These are phyloP conservation scores for Melanogrammus aeglefinus DNA, from an alignment of 2,797 vertebrate species.

Conservation along the genomic window DNA sequence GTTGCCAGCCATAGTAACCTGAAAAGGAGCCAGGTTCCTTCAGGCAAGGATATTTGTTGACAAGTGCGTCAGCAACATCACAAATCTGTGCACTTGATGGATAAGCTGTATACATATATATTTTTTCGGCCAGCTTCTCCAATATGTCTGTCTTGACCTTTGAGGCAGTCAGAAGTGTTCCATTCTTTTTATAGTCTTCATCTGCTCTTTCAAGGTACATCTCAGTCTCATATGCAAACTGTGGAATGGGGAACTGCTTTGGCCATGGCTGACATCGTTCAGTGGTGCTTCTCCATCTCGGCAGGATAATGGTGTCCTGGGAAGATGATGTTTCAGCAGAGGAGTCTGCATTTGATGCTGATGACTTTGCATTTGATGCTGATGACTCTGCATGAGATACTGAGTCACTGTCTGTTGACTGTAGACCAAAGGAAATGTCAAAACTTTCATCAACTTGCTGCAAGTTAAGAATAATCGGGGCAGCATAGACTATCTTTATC, in stretches of 20 bases:
- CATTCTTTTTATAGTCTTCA: conserved; percentile 35
- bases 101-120: conserved; percentile 41
- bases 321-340: conserved; percentile 15
- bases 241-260: conserved; percentile 37
- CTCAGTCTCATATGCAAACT: conserved; percentile 41
- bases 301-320: not conserved
- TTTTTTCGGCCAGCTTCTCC: conserved; percentile 31
- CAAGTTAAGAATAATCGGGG: conserved; percentile 25
- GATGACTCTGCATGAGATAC: conserved; percentile 19
- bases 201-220: conserved; percentile 30
- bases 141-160: conserved; percentile 36
- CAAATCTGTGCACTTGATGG: conserved; percentile 32
- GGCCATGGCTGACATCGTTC: conserved; percentile 20
- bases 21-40: too few relatives aligned
- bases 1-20: too few relatives aligned
- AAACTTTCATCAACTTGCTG: not conserved
- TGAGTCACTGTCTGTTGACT: conserved; percentile 18
- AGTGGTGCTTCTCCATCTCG: too few relatives aligned
- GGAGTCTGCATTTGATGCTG: too few relatives aligned
- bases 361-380: conserved; percentile 22
- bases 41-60: too few relatives aligned
- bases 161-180: conserved; percentile 21
- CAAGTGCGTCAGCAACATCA: conserved; percentile 36
- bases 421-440: conserved; percentile 1
- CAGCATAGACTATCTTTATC: conserved; percentile 20